Base-by-base conservation (phyloP, 1,140 invertebrate species). In the Drosophila persimilis region DNA sequence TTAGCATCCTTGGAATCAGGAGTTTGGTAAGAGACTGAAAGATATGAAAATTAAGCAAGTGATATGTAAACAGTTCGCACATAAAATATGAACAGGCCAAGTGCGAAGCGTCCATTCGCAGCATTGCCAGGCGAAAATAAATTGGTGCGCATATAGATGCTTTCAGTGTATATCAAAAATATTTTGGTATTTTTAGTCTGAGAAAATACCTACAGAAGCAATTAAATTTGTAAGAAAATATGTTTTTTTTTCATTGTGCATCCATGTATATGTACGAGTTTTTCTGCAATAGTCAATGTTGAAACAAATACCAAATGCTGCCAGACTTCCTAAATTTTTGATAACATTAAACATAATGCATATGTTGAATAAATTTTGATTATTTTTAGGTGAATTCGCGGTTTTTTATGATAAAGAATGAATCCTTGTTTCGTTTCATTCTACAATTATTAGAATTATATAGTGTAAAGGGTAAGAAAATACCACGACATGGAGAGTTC, bases 101-200 rank as follows among this genome's bases (percentile, higher is more conserved):
- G 59, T 67, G 54, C 51, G 24, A 46, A 77, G 78, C 78, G 78
- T 80, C 77, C 43, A 69, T 69, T 64, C n/a, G 20, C 59, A 41
- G 78, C 78, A 80, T 80, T 80, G 78, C 78, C 78, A 80, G 77
- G 13, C 41, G 44, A 55, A 73, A 61, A 15, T 54, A 69, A 73
- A 39, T 69, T 73, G 65, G 73, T 35, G 43, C 47, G 59, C 45
- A 43, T 46, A 24, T 52, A 26, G 47, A 6, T 39, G 51, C 20
- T 17, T 53, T 53, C 29, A 17, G 26, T 52, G 39, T 22, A 51
- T 26, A 26, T 51, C 26, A 44, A 35, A 9, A 35, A 9, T 51
- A 31, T 6, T 31, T 51, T 29, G 15, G 39, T 50, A 46, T 50
- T 58, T 60, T 13, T 5, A 2, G 20, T 35, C 17, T 6, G 17